phyloP scores from a whole-genome alignment of 2,113 vertebrate genomes.

The Pseudorhombus dupliciocellatus region DNA sequence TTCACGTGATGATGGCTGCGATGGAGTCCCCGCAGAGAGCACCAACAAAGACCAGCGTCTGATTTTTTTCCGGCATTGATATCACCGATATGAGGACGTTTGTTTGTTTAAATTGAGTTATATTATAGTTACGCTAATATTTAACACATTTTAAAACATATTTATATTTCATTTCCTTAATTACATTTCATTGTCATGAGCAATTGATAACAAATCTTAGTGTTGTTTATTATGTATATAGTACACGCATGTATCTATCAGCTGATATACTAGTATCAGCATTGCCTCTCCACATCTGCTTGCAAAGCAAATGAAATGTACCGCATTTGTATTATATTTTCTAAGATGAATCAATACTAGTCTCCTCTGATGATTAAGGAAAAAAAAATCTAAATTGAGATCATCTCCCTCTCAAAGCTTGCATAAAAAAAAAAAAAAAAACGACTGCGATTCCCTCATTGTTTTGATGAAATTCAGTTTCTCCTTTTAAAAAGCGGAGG shows the following conservation, averaged over 20 bases:
- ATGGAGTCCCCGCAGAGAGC: constrained; percentile 7
- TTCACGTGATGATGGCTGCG: constrained; percentile 6
- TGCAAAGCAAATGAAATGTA: background rate
- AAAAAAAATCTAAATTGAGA: background rate
- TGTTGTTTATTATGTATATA: too few species aligned
- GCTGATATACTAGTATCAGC: too few species aligned
- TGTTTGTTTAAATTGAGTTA: too few species aligned
- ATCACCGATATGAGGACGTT: background rate
- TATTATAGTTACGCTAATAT: too few species aligned
- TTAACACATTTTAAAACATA: too few species aligned
- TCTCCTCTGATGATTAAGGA: too few species aligned
- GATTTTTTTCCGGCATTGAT: background rate
- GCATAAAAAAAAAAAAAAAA: background rate
- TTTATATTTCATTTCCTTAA: too few species aligned
- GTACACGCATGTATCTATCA: too few species aligned
- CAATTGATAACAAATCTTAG: too few species aligned
- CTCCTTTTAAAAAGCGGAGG: constrained; percentile 41
- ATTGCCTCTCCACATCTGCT: background rate
- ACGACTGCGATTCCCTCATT: constrained; percentile 10
- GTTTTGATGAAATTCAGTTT: constrained; percentile 4
- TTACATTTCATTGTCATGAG: too few species aligned
- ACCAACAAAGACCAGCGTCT: background rate
- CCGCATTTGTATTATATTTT: background rate
- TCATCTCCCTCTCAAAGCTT: background rate
- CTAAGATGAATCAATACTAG: background rate